Base-by-base conservation (phyloP, 2,888 invertebrate species). In the Pantelozetes paolii region DNA sequence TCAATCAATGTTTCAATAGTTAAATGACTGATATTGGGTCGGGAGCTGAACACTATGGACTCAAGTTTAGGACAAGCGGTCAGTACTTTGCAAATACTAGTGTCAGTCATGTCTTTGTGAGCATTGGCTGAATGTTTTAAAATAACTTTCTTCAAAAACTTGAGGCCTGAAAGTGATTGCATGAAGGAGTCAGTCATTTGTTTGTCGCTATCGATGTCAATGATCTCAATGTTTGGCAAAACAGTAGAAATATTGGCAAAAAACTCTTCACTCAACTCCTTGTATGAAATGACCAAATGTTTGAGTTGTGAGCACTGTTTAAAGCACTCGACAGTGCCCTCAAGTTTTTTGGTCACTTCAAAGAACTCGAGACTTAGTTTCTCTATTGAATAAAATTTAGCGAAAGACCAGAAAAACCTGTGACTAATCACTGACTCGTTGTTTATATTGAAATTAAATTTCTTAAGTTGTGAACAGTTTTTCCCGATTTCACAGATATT, bases 351-450 rank as follows among this genome's bases (percentile, higher is more conserved):
- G 45, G 69, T 45, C 20, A 45, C 26, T 15, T 45, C 69, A 45
- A 26, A 45, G 69, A 69, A 69, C 45, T 69, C 69, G 45, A 69
- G 69, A 42, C 18, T 69, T 13, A 69, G 13, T 40, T 45, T 69
- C 36, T 69, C 69, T 1, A 69, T 69, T 69, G 69, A 42, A 28
- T 45, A 28, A 8, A 69, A 26, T 69, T 69, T 69, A 45, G 15
- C 11, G 36, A 69, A 69, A 13, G 69, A 3, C 5, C 15, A 26
- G 28, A 69, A 69, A 28, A 69, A 69, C 20, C 45, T 1, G 26
- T 69, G 42, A 0, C 45, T 26, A 26, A 69, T 69, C 69, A 69
- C 69, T 45, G 69, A 26, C 40, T 69, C 69, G 69, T 45, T 69
- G 13, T 69, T 69, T 15, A 69, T 20, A 9, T n/a, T 69, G 45